phyloP scores from a whole-genome alignment of 2,797 vertebrate species.

The Aeoliscus strigatus region DNA sequence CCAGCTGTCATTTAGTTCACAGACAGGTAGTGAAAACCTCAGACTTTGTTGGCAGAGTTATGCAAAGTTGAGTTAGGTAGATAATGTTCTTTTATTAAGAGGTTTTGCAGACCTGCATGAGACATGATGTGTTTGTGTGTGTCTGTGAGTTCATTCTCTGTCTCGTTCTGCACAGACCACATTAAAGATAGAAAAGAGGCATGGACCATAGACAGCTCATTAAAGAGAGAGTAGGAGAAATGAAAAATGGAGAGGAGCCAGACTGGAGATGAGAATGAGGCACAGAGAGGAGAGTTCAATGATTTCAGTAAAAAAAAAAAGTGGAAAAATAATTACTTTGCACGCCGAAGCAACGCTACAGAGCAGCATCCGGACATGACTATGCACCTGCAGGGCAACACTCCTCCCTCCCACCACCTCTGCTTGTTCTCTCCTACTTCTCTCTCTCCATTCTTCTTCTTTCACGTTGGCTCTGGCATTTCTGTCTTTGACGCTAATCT shows the following conservation, averaged over 20 bases:
- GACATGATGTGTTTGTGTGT: slow-evolving; percentile 14
- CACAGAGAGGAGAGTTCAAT: slow-evolving; percentile 8
- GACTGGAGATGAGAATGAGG: slow-evolving; percentile 15
- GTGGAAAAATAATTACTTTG: slow-evolving; percentile 9
- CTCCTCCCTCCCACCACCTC: slow-evolving; percentile 13
- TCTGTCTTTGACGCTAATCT: slow-evolving; percentile 22
- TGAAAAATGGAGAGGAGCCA: slow-evolving; percentile 14
- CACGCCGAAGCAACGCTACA: slow-evolving; percentile 1
- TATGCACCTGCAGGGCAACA: slow-evolving; percentile 42
- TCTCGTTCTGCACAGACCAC: slow-evolving; percentile 36
- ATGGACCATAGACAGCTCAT: slow-evolving; percentile 33
- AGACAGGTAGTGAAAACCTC: no score
- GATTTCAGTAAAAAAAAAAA: slow-evolving; percentile 13
- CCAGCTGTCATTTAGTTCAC: no score
- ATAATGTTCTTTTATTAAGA: slow-evolving; percentile 16
- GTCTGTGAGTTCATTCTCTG: slow-evolving; percentile 35
- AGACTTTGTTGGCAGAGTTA: no score
- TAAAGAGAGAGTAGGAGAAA: slow-evolving; percentile 28
- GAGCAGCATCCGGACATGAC: slow-evolving; percentile 38
- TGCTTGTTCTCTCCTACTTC: slow-evolving; percentile 4
- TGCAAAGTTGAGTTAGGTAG: slow-evolving; percentile 7
- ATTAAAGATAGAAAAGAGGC: slow-evolving; percentile 53
- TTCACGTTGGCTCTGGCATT: slow-evolving; percentile 29
- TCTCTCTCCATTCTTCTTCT: slow-evolving; percentile 5
- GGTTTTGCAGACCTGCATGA: slow-evolving; percentile 20